Evolutionary conservation across 1,140 invertebrate genomes (phyloP), one percentile per base, ranked within the genome.

Genomic region (Drusus annulatus): DNA sequence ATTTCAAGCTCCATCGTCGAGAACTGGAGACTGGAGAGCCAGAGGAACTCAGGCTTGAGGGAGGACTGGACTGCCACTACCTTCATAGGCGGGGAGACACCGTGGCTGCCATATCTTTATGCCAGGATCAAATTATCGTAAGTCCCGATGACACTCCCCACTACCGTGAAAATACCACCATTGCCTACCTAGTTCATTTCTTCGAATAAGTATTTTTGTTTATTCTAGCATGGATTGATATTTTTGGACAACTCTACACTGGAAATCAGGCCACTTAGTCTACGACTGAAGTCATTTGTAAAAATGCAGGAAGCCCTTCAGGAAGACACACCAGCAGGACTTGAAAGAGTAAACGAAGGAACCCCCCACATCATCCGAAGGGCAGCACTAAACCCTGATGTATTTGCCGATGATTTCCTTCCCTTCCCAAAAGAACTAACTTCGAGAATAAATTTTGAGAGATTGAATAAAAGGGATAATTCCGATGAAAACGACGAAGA

Each of bases 231-330:
- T 79, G 93, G 93, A 19, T 87, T 93, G 31, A 89, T 94, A 25
- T 91, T 94, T 81, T 85, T 93, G 51, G 91, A 92, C 54, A 93
- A 94, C 81, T 86, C 89, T 0, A 93, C 92, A 0, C 89, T 93
- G 28, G 93, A 94, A 87, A 92, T 94, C 56, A 90, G 90, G 3
- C 93, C 94, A 7, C 83, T 94, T 28, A 86, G 85, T 19, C 80
- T 83, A 15, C 82, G 85, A 52, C 78, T 89, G 15, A 84, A 85
- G 78, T 81, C 84, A 76, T 58, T 83, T 79, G 76, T 85, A 52
- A 85, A 87, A 56, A 25, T 86, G 28, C 58, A 82, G 84, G 83
- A 85, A 82, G 81, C 85, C 36, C 80, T 85, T 28, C 17, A 83
- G 84, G 62, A 80, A 50, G 79, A 83, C 4, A 62, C 25, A 2